A percentile compares a stretch with the other conserved stretches of the same genome.
These are phyloP conservation scores for Xerus inauris DNA, from an alignment of 2,113 vertebrate species.

Conservation along the genomic window DNA sequence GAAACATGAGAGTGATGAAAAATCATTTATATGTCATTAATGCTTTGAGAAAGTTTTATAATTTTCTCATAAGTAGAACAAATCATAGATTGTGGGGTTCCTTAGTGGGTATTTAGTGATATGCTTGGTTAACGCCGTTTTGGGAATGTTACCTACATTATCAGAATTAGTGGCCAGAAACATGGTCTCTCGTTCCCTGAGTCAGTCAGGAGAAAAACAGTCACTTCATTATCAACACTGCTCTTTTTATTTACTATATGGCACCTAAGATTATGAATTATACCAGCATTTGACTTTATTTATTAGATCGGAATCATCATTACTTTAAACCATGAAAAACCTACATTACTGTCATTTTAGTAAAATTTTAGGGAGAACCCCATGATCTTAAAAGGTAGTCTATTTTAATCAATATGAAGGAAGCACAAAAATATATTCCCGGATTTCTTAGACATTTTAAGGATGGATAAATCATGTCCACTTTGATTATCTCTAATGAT, in stretches of 20 bases:
- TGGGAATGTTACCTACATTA: not conserved
- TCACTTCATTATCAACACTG: not conserved
- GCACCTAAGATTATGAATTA: not conserved
- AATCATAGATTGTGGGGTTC: not conserved
- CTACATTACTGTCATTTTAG: not conserved
- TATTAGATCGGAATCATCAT: not conserved
- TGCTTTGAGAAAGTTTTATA: not conserved
- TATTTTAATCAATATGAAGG: not conserved
- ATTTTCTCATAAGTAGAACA: slow-evolving; percentile 10
- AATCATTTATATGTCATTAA: not conserved
- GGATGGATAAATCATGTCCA: not conserved
- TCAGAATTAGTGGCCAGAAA: not conserved
- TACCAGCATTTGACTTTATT: not conserved
- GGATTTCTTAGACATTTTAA: slow-evolving; percentile 9
- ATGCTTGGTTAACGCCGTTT: not conserved
- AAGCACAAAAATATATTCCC: not conserved
- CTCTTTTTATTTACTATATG: not conserved
- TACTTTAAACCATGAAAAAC: not conserved
- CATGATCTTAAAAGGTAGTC: not conserved
- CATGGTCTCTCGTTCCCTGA: not conserved
- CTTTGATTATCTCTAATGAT: not conserved
- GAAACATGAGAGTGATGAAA: not conserved
- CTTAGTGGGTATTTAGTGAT: not conserved
- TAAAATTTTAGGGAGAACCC: not conserved
- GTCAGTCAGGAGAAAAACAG: not conserved